These are phyloP conservation scores for Drosophila kurseongensis DNA, from an alignment of 1,140 invertebrate genomes.

Conservation along the genomic window DNA sequence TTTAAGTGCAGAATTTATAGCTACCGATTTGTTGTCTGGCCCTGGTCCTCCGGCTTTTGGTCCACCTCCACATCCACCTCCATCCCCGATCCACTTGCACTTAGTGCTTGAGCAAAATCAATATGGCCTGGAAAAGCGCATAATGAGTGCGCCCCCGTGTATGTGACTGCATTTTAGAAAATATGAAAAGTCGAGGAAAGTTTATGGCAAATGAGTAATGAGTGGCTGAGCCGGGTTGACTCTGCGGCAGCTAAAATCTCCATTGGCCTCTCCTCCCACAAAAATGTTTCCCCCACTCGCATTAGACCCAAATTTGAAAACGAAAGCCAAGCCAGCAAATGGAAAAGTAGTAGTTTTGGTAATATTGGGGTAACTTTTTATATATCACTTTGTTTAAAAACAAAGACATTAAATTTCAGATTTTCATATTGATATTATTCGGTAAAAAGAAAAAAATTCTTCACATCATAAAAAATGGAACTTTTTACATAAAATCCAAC, in stretches of 20 bases:
- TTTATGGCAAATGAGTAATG: slow-evolving; percentile 81
- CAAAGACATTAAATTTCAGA: too few species aligned
- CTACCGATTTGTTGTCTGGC: slow-evolving; percentile 75
- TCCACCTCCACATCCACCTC: not conserved
- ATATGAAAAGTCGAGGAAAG: slow-evolving; percentile 79
- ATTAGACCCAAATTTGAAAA: slow-evolving; percentile 17
- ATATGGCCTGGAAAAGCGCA: slow-evolving; percentile 56
- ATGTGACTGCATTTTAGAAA: slow-evolving; percentile 66
- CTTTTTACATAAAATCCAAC: too few species aligned
- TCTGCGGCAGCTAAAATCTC: slow-evolving; percentile 30
- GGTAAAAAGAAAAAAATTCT: too few species aligned
- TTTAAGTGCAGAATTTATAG: slow-evolving; percentile 81
- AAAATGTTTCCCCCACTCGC: slow-evolving; percentile 10
- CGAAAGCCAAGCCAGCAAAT: slow-evolving; percentile 2
- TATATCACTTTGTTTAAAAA: too few species aligned
- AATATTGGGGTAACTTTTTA: too few species aligned
- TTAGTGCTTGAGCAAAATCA: slow-evolving; percentile 74
- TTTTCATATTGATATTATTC: too few species aligned
- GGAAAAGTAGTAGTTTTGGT: too few species aligned
- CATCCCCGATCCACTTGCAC: slow-evolving; percentile 32
- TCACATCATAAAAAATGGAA: too few species aligned
- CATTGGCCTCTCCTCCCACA: not conserved
- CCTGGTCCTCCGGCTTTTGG: slow-evolving; percentile 2
- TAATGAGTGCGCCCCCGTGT: slow-evolving; percentile 46
- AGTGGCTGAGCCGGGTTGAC: slow-evolving; percentile 65